phyloP scores from a whole-genome alignment of 2,113 vertebrate genomes.

The Calidris pygmaea region DNA sequence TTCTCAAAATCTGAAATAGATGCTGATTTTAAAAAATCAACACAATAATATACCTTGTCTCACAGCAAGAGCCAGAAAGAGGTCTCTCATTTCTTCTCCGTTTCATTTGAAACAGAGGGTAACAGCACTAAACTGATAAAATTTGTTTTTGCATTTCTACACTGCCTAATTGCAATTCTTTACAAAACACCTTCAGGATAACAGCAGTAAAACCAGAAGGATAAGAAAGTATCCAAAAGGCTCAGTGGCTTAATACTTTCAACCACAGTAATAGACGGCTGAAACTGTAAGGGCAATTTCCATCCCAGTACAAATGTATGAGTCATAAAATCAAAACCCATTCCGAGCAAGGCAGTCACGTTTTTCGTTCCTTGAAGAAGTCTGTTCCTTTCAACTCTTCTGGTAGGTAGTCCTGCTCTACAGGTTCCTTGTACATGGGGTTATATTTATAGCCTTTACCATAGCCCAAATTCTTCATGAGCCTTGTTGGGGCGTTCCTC shows the following conservation, averaged over 20 bases:
- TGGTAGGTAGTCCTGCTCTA: conserved; percentile 91
- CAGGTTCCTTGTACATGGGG: conserved; percentile 79
- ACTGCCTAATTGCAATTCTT: neutral
- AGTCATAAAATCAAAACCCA: neutral
- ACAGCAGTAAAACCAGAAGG: neutral
- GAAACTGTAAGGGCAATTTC: neutral
- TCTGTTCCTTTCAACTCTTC: conserved; percentile 80
- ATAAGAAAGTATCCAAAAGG: neutral
- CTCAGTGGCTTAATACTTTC: neutral
- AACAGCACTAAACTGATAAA: neutral
- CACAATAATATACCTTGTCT: neutral
- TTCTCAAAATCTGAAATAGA: conserved; percentile 61
- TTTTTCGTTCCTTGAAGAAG: conserved; percentile 78
- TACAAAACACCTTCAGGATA: neutral
- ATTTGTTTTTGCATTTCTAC: neutral
- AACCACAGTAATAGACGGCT: fast-evolving
- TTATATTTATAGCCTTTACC: conserved; percentile 93
- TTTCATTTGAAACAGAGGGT: neutral
- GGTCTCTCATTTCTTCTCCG: neutral
- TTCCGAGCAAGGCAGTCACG: neutral
- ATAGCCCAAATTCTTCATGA: conserved; percentile 94
- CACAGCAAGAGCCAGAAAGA: neutral
- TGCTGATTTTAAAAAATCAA: neutral
- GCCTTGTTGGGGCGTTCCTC: conserved; percentile 88
- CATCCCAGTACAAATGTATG: neutral